These are phyloP conservation scores for Scortum barcoo DNA, from an alignment of 2,113 vertebrate species.

Conservation along the genomic window DNA sequence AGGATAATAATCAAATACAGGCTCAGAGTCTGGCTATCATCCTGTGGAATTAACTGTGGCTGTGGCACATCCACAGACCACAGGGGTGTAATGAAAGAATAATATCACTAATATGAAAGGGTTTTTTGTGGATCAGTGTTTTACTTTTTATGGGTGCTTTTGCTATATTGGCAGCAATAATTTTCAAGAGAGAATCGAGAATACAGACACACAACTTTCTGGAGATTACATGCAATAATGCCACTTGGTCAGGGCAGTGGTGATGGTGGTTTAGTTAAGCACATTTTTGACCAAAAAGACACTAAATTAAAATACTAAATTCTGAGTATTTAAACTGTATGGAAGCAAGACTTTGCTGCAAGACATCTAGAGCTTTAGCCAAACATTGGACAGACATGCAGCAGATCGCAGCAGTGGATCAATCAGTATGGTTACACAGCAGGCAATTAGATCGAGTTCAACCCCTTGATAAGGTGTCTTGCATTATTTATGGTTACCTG, in stretches of 20 bases:
- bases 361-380: constrained; percentile 5
- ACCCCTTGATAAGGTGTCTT: constrained; percentile 54
- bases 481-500: constrained; percentile 74
- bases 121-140: constrained; percentile 1
- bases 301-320: neutral
- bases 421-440: constrained; percentile 48
- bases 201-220: neutral
- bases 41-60: constrained; percentile 69
- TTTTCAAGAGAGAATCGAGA: neutral
- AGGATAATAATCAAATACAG: constrained; percentile 80
- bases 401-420: constrained; percentile 38
- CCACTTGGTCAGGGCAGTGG: neutral
- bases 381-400: constrained; percentile 34
- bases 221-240: neutral
- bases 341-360: neutral
- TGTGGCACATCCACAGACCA: constrained; percentile 54
- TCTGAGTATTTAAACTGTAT: neutral
- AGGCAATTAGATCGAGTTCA: constrained; percentile 54
- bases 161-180: constrained; percentile 9
- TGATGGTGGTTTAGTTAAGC: neutral
- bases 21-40: constrained; percentile 73
- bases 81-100: constrained; percentile 42
- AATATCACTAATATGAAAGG: constrained; percentile 27
- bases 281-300: neutral
- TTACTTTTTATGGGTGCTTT: constrained; percentile 16